Percentiles rank a stretch among this genome's conserved stretches.
phyloP scores from a whole-genome alignment of 1,140 invertebrate genomes.

The Brachionus rubens region DNA sequence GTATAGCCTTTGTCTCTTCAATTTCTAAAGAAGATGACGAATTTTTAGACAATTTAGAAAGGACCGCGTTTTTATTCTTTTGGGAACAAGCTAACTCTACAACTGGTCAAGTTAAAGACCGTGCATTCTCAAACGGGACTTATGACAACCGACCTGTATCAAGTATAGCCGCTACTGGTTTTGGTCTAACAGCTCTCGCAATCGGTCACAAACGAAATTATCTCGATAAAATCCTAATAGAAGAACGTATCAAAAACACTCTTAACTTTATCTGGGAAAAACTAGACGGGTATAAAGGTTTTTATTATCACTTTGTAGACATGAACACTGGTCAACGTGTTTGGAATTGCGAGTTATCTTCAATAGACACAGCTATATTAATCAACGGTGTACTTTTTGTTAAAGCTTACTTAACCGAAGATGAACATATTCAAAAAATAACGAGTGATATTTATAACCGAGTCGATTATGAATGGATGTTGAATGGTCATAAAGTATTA shows the following conservation, averaged over 20 bases:
- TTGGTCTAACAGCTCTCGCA: background rate
- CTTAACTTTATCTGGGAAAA: slow-evolving; percentile 1
- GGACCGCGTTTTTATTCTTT: background rate
- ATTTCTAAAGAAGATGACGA: background rate
- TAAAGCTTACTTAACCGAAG: background rate
- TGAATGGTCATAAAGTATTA: background rate
- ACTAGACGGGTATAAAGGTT: background rate
- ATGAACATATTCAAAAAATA: background rate
- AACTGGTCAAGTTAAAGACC: slow-evolving; percentile 7
- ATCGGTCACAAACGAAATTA: background rate
- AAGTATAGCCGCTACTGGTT: background rate
- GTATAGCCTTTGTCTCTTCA: too few species aligned
- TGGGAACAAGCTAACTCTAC: background rate
- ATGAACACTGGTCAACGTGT: slow-evolving; percentile 5
- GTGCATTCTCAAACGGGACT: background rate
- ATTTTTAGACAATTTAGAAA: background rate
- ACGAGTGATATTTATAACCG: background rate
- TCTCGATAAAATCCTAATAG: background rate
- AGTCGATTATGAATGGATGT: slow-evolving; percentile 19
- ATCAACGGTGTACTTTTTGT: background rate
- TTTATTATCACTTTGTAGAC: slow-evolving; percentile 6
- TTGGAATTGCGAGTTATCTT: slow-evolving; percentile 8
- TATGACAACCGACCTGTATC: background rate
- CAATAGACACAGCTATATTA: slow-evolving; percentile 7
- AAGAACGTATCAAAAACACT: slow-evolving; percentile 11